Evolutionary conservation across 2,888 invertebrate species (phyloP).

Genomic region (Leptodirus hochenwartii): DNA sequence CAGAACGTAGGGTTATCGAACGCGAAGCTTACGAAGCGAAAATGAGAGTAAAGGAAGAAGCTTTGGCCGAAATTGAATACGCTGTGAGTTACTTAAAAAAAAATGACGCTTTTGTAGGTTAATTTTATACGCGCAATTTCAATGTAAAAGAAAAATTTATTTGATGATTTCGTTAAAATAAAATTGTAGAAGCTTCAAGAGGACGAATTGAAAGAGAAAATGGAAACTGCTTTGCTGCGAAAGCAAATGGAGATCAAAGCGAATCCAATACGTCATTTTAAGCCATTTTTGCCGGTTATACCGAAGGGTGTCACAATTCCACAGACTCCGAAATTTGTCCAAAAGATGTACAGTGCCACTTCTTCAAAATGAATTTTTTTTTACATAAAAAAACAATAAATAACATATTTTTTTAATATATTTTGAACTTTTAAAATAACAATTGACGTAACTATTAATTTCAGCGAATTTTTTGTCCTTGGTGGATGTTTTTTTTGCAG

Average conservation of each 20-base stretch:
- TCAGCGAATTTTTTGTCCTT: too few species aligned
- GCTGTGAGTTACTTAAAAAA: conserved; percentile 9
- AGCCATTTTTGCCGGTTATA: conserved; percentile 24
- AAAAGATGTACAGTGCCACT: too few species aligned
- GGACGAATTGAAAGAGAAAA: conserved; percentile 26
- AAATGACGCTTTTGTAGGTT: background rate
- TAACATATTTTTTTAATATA: too few species aligned
- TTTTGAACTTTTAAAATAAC: too few species aligned
- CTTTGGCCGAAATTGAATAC: conserved; percentile 26
- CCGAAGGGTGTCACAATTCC: conserved; percentile 8
- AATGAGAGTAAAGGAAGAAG: conserved; percentile 35
- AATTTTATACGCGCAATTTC: conserved; percentile 1
- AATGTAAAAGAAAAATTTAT: conserved; percentile 1
- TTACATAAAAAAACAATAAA: too few species aligned
- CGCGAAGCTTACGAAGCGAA: conserved; percentile 39
- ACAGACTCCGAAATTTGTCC: conserved; percentile 6
- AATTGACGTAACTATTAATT: too few species aligned
- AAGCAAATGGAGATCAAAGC: conserved; percentile 41
- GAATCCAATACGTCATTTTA: conserved; percentile 36
- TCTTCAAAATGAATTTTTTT: too few species aligned
- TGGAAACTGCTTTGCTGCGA: conserved; percentile 32
- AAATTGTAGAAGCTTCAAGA: conserved; percentile 1
- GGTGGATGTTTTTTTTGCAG: too few species aligned
- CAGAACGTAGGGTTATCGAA: conserved; percentile 42
- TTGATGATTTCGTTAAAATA: conserved; percentile 1